Conservation (phyloP, 2,888 invertebrate genomes). For the Lepidocyrtoides sp. region DNA sequence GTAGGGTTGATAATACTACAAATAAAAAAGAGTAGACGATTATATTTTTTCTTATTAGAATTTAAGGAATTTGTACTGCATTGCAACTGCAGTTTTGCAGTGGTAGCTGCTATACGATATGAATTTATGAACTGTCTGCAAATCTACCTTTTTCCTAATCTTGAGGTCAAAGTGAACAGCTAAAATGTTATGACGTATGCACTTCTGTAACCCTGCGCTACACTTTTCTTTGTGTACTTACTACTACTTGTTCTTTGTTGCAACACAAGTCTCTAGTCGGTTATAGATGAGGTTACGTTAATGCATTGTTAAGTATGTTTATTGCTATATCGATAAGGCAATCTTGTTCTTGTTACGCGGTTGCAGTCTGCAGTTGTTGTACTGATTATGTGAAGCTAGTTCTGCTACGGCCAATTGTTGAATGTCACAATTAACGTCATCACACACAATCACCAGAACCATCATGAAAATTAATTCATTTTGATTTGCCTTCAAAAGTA, state of each 20-base stretch:
- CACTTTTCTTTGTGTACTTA: too few relatives aligned
- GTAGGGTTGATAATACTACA: too few relatives aligned
- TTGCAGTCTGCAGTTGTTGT: not conserved
- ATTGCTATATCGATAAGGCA: not conserved
- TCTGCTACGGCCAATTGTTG: not conserved
- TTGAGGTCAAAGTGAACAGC: conserved; percentile 53
- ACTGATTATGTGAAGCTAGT: not conserved
- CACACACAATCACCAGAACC: not conserved
- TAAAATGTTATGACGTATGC: not conserved
- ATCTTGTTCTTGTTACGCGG: not conserved
- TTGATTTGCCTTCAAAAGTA: conserved; percentile 3
- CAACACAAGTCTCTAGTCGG: not conserved
- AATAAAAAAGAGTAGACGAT: not conserved
- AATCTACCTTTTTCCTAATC: not conserved
- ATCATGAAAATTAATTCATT: not conserved
- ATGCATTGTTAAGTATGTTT: not conserved
- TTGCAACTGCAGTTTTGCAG: not conserved
- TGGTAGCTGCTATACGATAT: not conserved
- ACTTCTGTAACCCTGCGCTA: not conserved
- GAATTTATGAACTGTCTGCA: not conserved
- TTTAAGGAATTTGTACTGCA: not conserved
- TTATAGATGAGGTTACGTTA: not conserved
- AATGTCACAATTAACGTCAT: conserved; percentile 30
- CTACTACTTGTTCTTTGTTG: too few relatives aligned
- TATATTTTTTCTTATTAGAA: not conserved